These are phyloP conservation scores for Nymphicus hollandicus DNA, from an alignment of 2,113 vertebrate species.

Conservation along the genomic window DNA sequence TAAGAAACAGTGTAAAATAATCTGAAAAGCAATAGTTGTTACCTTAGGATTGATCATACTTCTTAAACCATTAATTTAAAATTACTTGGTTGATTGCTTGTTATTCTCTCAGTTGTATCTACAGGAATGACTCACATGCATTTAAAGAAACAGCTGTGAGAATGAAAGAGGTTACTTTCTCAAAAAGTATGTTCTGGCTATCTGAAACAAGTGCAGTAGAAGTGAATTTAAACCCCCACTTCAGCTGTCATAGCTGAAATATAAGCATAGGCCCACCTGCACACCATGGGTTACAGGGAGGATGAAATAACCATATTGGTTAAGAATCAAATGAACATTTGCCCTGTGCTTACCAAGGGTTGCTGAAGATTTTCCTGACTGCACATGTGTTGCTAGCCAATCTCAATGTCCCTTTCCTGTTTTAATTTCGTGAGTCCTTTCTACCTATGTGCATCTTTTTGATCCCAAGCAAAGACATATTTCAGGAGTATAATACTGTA, in stretches of 20 bases:
- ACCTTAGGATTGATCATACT: not conserved
- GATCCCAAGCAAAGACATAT: not conserved
- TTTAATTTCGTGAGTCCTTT: not conserved
- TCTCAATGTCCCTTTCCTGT: accelerated
- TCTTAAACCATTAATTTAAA: not conserved
- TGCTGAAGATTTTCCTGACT: not conserved
- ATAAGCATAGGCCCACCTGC: not conserved
- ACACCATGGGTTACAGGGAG: not conserved
- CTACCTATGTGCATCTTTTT: not conserved
- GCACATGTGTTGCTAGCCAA: accelerated
- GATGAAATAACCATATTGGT: not conserved
- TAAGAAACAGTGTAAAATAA: not conserved
- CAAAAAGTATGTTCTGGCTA: not conserved
- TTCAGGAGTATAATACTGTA: not conserved
- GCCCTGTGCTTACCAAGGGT: not conserved
- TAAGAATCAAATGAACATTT: not conserved
- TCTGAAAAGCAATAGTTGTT: not conserved
- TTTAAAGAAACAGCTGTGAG: not conserved
- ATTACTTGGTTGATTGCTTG: not conserved
- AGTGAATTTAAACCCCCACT: not conserved
- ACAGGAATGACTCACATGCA: not conserved
- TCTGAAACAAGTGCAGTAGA: not conserved
- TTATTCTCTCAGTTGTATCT: not conserved
- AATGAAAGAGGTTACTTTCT: not conserved
- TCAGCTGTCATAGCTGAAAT: not conserved